These are phyloP conservation scores for Sebastes reedi DNA, from an alignment of 2,797 vertebrate species.

Conservation along the genomic window DNA sequence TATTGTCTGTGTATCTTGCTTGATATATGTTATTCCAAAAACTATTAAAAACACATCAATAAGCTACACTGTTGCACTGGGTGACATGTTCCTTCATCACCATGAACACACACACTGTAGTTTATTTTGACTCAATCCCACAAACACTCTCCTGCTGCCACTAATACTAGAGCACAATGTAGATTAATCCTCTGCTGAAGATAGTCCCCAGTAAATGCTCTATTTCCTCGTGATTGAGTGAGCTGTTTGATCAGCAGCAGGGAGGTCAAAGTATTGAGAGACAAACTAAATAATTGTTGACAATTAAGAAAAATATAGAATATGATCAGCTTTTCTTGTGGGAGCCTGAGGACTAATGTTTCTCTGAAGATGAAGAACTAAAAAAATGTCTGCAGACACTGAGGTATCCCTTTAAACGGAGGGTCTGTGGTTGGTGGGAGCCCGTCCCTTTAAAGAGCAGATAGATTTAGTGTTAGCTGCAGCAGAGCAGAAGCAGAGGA, in stretches of 20 bases:
- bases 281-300: neutral
- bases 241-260: too few species aligned
- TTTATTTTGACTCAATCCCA: neutral
- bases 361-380: neutral
- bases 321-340: neutral
- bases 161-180: neutral
- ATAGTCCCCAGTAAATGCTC: neutral
- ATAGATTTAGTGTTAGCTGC: neutral
- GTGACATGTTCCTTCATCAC: neutral
- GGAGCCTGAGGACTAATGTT: neutral
- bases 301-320: neutral
- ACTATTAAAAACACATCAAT: neutral
- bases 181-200: neutral
- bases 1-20: too few species aligned
- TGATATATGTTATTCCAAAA: neutral
- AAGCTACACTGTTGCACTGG: neutral
- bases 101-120: neutral
- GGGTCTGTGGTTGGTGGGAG: neutral
- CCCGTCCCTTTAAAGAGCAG: slow-evolving; percentile 33
- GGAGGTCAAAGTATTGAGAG: too few species aligned
- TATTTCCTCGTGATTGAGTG: neutral
- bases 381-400: neutral
- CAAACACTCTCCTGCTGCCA: rapidly evolving
- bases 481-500: slow-evolving; percentile 27
- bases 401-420: slow-evolving; percentile 12